These are phyloP conservation scores for Coptotermes formosanus DNA, from an alignment of 1,140 invertebrate species.

Conservation along the genomic window DNA sequence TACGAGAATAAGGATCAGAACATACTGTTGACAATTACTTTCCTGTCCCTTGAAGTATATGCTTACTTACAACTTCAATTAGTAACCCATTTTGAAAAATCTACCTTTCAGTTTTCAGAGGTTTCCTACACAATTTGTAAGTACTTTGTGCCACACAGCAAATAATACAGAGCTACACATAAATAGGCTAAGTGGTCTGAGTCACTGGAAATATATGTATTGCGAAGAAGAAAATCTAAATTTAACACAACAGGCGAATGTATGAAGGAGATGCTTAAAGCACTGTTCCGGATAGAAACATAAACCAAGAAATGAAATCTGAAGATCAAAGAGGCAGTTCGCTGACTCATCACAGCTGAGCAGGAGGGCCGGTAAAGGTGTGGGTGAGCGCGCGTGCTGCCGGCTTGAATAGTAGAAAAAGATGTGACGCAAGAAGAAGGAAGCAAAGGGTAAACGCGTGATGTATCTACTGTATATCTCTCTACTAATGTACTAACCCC, in stretches of 20 bases:
- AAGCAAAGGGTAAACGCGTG: not conserved
- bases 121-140: no score
- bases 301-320: not conserved
- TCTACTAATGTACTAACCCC: not conserved
- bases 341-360: not conserved
- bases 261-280: not conserved
- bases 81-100: no score
- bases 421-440: not conserved
- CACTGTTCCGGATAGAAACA: not conserved
- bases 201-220: not conserved
- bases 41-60: no score
- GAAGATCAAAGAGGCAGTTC: not conserved
- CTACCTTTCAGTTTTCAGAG: no score
- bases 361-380: not conserved
- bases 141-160: no score
- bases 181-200: not conserved
- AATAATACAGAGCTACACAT: no score
- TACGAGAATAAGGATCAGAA: no score
- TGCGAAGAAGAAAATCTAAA: not conserved
- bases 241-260: not conserved
- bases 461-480: conserved; percentile 11
- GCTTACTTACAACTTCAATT: no score
- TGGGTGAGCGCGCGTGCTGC: not conserved
- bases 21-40: no score
- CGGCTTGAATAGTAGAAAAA: not conserved